These are phyloP conservation scores for Propsilocerus akamusi DNA, from an alignment of 1,140 invertebrate genomes.

Conservation along the genomic window DNA sequence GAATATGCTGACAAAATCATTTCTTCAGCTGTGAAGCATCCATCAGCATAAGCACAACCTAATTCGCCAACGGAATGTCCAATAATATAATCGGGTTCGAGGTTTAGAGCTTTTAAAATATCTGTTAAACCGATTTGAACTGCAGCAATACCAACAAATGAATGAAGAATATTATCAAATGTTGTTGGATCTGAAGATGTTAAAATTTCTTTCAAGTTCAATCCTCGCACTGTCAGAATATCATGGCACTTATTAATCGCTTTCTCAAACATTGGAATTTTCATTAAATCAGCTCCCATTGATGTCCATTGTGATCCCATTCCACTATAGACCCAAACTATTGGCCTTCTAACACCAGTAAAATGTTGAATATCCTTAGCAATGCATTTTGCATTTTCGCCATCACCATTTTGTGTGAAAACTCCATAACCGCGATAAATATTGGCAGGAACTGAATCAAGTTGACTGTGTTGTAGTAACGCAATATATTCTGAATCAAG, in stretches of 20 bases:
- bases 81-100: constrained; percentile 69
- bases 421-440: constrained; percentile 35
- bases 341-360: constrained; percentile 36
- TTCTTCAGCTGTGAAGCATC: constrained; percentile 63
- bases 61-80: constrained; percentile 74
- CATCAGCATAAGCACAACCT: constrained; percentile 79
- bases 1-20: constrained; percentile 69
- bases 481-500: constrained; percentile 27
- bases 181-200: constrained; percentile 49
- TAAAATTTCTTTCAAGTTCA: constrained; percentile 66
- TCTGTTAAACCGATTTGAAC: constrained; percentile 75
- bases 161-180: constrained; percentile 68
- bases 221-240: constrained; percentile 45
- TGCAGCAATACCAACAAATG: constrained; percentile 84
- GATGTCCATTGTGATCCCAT: constrained; percentile 81
- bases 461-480: constrained; percentile 31
- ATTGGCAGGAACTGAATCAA: constrained; percentile 31
- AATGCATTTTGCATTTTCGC: constrained; percentile 19
- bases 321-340: constrained; percentile 81
- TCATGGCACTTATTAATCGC: constrained; percentile 55
- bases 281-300: constrained; percentile 48
- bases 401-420: constrained; percentile 27
- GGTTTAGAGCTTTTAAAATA: constrained; percentile 44
- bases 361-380: constrained; percentile 34
- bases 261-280: constrained; percentile 47